Evolutionary conservation across 2,888 invertebrate species (phyloP), one percentile per base, ranked within the genome.

Genomic region (Thereva unica): DNA sequence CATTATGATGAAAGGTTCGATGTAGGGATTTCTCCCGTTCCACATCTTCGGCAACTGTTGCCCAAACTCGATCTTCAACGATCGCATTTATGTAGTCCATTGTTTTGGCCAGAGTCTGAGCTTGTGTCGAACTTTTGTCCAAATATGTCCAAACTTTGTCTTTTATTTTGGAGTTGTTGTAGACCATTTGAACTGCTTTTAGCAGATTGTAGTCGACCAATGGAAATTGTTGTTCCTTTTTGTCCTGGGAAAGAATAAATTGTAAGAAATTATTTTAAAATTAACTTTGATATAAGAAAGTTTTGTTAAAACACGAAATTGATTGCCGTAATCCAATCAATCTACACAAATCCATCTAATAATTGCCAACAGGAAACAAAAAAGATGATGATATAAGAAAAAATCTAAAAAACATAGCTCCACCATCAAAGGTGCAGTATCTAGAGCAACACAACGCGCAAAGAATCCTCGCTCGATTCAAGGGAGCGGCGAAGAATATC

Each of bases 201-300:
- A 64, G 10, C 9, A 64, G 44, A 4, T 35, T 35, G 44, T 40
- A 53, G 12, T 64, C 63, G 41, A 64, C 5, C n/a, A n/a, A 4
- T 37, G 49, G 12, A 1, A 9, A 35, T 0, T 7, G 5, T 35
- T 50, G 6, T 52, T 35, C 35, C 1, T 47, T 10, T 47, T 44
- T 44, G 4, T 44, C 44, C 10, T 44, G 8, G 1, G 9, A 44
- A 44, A 44, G 1, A 45, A 45, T n/a, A n/a, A 47, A 8, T 12
- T 12, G n/a, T n/a, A n/a, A n/a, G n/a, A n/a, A n/a, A n/a, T n/a
- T n/a, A n/a, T n/a, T n/a, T n/a, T n/a, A n/a, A n/a, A n/a, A n/a
- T n/a, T n/a, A n/a, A n/a, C n/a, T n/a, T n/a, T n/a, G n/a, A n/a
- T n/a, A n/a, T n/a, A n/a, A n/a, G n/a, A n/a, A n/a, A n/a, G n/a